These are phyloP conservation scores for Abrostola triplasia DNA, from an alignment of 2,888 invertebrate genomes.

Conservation along the genomic window DNA sequence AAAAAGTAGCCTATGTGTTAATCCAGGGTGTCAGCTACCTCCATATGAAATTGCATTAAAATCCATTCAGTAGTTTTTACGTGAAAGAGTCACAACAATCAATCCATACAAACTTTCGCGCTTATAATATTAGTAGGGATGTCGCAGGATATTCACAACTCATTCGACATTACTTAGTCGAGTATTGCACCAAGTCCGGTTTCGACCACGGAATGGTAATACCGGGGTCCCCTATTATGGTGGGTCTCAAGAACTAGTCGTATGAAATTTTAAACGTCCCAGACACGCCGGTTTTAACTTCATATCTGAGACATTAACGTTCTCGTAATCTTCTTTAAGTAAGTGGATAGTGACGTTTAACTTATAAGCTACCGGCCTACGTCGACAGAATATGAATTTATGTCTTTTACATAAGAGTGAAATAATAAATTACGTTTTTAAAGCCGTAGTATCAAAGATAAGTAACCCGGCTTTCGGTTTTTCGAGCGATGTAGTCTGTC, in stretches of 20 bases:
- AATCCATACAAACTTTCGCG: no score
- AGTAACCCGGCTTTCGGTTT: no score
- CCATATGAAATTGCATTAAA: no score
- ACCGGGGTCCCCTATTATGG: constrained; percentile 13
- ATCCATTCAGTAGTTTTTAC: no score
- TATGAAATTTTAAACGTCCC: constrained; percentile 10
- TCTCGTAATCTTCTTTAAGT: constrained; percentile 30
- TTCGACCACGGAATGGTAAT: background rate
- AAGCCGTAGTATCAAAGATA: no score
- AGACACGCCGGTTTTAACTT: constrained; percentile 4
- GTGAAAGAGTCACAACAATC: no score
- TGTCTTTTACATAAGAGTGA: background rate
- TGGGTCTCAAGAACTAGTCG: constrained; percentile 14
- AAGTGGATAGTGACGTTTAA: constrained; percentile 11
- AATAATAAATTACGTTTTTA: background rate
- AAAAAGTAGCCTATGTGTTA: no score
- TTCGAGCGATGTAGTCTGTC: no score
- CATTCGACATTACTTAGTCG: background rate
- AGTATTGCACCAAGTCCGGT: constrained; percentile 3
- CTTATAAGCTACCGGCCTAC: constrained; percentile 14
- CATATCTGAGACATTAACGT: constrained; percentile 20
- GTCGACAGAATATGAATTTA: background rate
- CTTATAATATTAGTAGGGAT: no score
- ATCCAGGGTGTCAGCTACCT: no score
- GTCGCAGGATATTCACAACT: background rate